A percentile compares a stretch with the other conserved stretches of the same genome.
These are phyloP conservation scores for Chrysochloris asiatica DNA, from an alignment of 2,113 vertebrate species.

Conservation along the genomic window DNA sequence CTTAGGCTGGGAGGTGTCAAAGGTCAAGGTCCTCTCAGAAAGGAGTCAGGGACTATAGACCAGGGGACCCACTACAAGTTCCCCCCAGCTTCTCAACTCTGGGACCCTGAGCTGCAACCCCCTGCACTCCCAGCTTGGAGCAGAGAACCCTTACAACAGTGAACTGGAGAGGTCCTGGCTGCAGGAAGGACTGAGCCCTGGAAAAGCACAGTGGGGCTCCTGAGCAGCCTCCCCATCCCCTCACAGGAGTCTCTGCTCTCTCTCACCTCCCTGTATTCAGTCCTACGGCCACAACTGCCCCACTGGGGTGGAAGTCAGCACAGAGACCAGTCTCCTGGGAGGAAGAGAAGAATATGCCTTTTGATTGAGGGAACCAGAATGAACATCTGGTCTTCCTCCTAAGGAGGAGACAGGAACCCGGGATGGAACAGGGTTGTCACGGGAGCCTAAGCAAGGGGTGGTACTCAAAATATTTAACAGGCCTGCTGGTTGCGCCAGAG, in stretches of 20 bases:
- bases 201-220: not conserved
- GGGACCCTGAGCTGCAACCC: slow-evolving; percentile 82
- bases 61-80: not conserved
- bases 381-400: not conserved
- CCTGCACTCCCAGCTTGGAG: slow-evolving; percentile 74
- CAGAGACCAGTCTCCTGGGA: slow-evolving; percentile 92
- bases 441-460: not conserved
- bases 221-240: not conserved
- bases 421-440: not conserved
- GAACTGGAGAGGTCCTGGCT: not conserved
- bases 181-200: not conserved
- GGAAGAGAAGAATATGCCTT: not conserved
- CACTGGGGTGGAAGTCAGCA: slow-evolving; percentile 92
- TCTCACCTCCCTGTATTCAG: slow-evolving; percentile 91
- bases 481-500: not conserved
- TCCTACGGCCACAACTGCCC: slow-evolving; percentile 91
- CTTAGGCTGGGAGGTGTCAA: not conserved
- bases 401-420: not conserved
- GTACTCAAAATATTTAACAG: not conserved
- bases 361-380: not conserved
- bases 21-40: not conserved
- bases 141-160: not conserved
- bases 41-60: not conserved
- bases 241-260: not conserved
- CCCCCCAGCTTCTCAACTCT: not conserved